Evolutionary conservation across 1,140 invertebrate genomes (phyloP), one percentile per base, ranked within the genome.

Genomic region (Physella acuta): DNA sequence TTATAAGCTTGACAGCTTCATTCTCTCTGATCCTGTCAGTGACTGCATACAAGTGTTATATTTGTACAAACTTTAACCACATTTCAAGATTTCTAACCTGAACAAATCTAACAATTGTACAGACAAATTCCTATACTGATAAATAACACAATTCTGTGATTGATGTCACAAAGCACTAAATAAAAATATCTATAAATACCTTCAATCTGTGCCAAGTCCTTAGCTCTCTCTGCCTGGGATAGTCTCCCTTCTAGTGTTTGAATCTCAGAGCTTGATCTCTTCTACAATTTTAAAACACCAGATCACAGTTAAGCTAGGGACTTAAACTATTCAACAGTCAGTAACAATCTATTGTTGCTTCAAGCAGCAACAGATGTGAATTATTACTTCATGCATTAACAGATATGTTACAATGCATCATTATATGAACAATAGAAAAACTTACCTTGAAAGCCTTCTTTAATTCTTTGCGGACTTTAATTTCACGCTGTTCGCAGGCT

Each of bases 1-100:
- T 73, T 14, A 88, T 87, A 69, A 88, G 76, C 75, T 89, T 89
- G 0, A 87, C 81, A n/a, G 85, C 84, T 82, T 89, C 88, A 77
- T 88, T 88, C 74, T 89, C 87, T 58, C 83, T 77, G 20, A 85
- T 74, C 59, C 84, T 79, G 65, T 88, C 86, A 55, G 82, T 81
- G 68, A 88, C 88, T 88, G 77, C 44, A 63, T 3, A 26, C n/a
- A n/a, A n/a, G n/a, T n/a, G n/a, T n/a, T n/a, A n/a, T n/a, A n/a
- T n/a, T n/a, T n/a, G n/a, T n/a, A n/a, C n/a, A n/a, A n/a, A n/a
- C n/a, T n/a, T n/a, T n/a, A n/a, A n/a, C n/a, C n/a, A n/a, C n/a
- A n/a, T n/a, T 49, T 49, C 11, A n/a, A 49, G 11, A 49, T 49
- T 49, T 49, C 11, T 49, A 49, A 49, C 44, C 11, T 49, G n/a